Conservation (phyloP, 2,113 vertebrate genomes). For the Megaceryle maxima region DNA sequence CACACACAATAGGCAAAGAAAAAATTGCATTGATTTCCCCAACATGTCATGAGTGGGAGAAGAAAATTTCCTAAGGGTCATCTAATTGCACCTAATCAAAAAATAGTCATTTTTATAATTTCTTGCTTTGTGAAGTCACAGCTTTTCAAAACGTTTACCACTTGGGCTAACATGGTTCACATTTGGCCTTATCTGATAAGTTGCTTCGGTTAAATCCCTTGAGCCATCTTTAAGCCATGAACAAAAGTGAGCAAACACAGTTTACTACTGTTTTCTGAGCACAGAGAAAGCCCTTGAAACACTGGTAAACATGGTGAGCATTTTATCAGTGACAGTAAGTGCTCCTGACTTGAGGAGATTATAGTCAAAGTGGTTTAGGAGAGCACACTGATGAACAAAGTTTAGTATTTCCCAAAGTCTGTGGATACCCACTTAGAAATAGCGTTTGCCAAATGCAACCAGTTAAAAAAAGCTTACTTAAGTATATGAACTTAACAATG, state of each 20-base stretch:
- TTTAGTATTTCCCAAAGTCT: neutral
- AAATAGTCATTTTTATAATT: neutral
- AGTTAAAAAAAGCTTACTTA: neutral
- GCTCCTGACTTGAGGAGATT: neutral
- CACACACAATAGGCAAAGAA: neutral
- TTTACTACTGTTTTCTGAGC: neutral
- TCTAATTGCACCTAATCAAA: neutral
- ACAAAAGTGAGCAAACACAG: neutral
- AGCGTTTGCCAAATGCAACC: neutral
- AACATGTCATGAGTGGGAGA: neutral
- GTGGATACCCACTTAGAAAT: neutral
- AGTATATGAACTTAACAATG: neutral
- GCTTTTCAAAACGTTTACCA: conserved; percentile 8
- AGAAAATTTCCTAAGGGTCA: neutral
- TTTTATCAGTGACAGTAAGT: neutral
- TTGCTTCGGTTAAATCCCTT: conserved; percentile 16
- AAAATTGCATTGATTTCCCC: neutral
- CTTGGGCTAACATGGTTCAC: neutral
- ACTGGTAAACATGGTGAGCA: neutral
- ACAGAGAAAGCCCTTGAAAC: conserved; percentile 5
- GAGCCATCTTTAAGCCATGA: neutral
- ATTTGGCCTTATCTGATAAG: neutral
- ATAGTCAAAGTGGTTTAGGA: neutral
- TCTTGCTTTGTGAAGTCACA: neutral
- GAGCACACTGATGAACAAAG: neutral